These are phyloP conservation scores for Drosophila parabipectinata DNA, from an alignment of 1,140 invertebrate genomes.

Conservation along the genomic window DNA sequence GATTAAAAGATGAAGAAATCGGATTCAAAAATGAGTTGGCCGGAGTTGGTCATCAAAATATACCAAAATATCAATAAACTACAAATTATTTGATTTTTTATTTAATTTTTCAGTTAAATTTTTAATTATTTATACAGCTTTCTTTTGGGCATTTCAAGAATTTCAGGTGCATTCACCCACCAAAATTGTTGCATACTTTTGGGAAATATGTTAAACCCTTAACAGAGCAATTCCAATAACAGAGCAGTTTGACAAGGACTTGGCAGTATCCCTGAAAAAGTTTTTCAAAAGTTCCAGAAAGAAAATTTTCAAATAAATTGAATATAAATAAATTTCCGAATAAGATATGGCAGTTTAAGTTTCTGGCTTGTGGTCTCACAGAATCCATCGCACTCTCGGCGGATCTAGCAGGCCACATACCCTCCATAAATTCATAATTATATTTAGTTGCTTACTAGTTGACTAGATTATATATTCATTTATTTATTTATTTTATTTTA, in stretches of 20 bases:
- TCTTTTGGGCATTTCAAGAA: not conserved
- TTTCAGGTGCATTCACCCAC: not conserved
- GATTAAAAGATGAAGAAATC: conserved; percentile 13
- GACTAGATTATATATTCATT: too few species aligned
- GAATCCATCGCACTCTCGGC: too few species aligned
- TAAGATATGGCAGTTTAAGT: too few species aligned
- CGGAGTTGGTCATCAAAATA: conserved; percentile 45
- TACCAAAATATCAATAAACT: conserved; percentile 67
- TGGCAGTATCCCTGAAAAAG: too few species aligned
- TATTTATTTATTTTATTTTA: not conserved
- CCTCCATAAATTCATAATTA: too few species aligned
- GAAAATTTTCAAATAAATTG: too few species aligned
- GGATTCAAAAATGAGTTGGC: conserved; percentile 13
- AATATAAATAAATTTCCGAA: too few species aligned
- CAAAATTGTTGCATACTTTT: conserved; percentile 32
- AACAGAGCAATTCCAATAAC: not conserved
- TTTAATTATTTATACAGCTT: not conserved
- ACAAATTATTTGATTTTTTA: conserved; percentile 37
- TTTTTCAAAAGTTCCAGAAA: too few species aligned
- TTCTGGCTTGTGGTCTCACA: too few species aligned
- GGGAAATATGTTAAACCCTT: conserved; percentile 14
- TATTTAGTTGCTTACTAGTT: too few species aligned
- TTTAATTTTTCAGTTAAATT: conserved; percentile 19
- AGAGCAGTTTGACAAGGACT: not conserved
- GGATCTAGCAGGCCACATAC: too few species aligned